A percentile compares a stretch with the other conserved stretches of the same genome.
phyloP scores from a whole-genome alignment of 53 echinoderm and acorn worm genomes.

The Stichopus horrens region DNA sequence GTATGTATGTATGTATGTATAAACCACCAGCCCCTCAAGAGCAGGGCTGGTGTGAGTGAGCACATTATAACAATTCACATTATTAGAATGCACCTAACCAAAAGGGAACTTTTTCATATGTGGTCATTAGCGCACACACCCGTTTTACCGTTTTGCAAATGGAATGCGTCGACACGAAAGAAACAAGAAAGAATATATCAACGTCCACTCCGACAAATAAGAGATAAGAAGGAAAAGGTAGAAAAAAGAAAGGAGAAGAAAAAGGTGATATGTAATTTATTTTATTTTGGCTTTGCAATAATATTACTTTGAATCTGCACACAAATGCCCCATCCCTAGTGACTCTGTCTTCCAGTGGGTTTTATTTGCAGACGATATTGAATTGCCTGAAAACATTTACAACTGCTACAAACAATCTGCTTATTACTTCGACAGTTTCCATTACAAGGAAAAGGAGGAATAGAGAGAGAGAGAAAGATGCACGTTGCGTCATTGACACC shows the following conservation, averaged over 20 bases:
- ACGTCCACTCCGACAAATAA: no score
- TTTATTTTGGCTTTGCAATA: not conserved
- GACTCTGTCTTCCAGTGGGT: not conserved
- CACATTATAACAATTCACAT: no score
- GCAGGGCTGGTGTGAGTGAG: no score
- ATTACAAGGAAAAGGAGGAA: not conserved
- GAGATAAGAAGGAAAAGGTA: no score
- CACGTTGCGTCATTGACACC: not conserved
- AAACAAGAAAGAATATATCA: no score
- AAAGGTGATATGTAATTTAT: not conserved
- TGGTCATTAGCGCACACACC: no score
- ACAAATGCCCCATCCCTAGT: not conserved
- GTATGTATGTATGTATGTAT: no score
- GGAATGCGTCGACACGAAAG: no score
- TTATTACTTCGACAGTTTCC: not conserved
- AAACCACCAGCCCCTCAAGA: no score
- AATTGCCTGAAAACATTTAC: not conserved
- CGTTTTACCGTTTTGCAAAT: no score
- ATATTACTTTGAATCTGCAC: not conserved
- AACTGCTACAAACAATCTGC: not conserved
- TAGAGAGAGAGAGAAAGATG: not conserved
- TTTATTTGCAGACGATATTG: slow-evolving; percentile 3
- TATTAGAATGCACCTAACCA: no score
- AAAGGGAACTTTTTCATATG: no score
- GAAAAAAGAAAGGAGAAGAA: not conserved